Percentiles rank a stretch among this genome's conserved stretches.
These are phyloP conservation scores for Conchocele bisecta DNA, from an alignment of 2,888 invertebrate species.

Conservation along the genomic window DNA sequence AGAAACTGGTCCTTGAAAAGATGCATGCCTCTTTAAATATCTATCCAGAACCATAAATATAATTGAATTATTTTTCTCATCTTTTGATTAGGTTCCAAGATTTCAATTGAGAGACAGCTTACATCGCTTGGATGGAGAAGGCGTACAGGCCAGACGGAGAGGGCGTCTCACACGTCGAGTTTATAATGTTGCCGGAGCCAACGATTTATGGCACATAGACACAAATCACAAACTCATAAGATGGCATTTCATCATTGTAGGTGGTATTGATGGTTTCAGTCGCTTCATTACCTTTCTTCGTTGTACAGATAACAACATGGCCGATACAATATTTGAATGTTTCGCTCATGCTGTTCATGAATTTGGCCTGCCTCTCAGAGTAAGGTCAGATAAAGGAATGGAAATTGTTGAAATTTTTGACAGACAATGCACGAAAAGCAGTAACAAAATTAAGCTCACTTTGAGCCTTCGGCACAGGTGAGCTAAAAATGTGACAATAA, in stretches of 20 bases:
- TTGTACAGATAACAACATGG: constrained; percentile 39
- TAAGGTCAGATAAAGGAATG: constrained; percentile 37
- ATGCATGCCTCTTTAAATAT: no score
- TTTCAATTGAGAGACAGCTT: constrained; percentile 11
- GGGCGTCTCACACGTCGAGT: constrained; percentile 16
- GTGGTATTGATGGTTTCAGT: constrained; percentile 52
- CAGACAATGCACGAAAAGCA: no score
- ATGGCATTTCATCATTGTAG: constrained; percentile 43
- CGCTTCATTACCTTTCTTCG: constrained; percentile 28
- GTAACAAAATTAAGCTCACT: no score
- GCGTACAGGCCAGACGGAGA: background rate
- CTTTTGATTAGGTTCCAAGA: constrained; percentile 6
- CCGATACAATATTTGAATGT: constrained; percentile 31
- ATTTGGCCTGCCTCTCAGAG: constrained; percentile 28
- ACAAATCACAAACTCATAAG: constrained; percentile 49
- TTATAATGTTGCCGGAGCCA: constrained; percentile 33
- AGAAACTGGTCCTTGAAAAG: no score
- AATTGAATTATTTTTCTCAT: background rate
- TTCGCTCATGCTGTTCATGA: constrained; percentile 16
- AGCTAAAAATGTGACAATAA: no score
- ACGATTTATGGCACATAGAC: constrained; percentile 51
- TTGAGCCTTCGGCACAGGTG: no score
- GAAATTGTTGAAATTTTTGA: constrained; percentile 35
- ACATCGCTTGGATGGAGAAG: background rate
- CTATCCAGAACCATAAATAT: background rate